Evolutionary conservation across 2,888 invertebrate species (phyloP), one percentile per base, ranked within the genome.

Genomic region (Eledona agricola): DNA sequence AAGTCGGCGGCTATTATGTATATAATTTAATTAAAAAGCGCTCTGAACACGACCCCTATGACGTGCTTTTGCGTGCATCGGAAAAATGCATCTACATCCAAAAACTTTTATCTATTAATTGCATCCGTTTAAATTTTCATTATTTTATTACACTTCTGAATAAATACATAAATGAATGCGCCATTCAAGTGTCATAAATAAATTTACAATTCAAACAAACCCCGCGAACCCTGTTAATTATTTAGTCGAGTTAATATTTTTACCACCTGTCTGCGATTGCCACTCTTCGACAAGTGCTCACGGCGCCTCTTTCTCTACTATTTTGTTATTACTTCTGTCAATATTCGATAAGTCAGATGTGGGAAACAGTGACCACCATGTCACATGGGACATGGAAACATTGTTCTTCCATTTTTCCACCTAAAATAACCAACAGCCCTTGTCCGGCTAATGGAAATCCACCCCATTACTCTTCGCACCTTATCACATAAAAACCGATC

Each of bases 331-430:
- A 4, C 7, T n/a, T 4, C 10, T n/a, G 10, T 58, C 42, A 50
- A 54, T 60, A 55, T 58, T 58, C 59, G 43, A 51, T 51, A 51
- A 51, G 35, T 43, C 15, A 42, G 40, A 43, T 26, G 57, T 55
- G 37, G 55, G 53, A 56, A 59, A 51, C 60, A 59, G 52, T 64
- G 65, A 65, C 65, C 65, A 58, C 45, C 46, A 38, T 60, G 65
- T 65, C 69, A 65, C 69, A 43, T 57, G 70, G 69, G 70, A 71
- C 66, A 64, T 62, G 57, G 55, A 56, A 63, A 71, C 71, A 72
- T 63, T 66, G 70, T 71, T 71, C 69, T 69, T 71, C 71, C 71
- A 71, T 72, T 72, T 70, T 71, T 71, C 67, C 67, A 62, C 65
- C 65, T 66, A 69, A 68, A 71, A 70, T 57, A 58, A 53, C 55